These are phyloP conservation scores for Crotalus helleri DNA, from an alignment of 2,113 vertebrate genomes.

Conservation along the genomic window DNA sequence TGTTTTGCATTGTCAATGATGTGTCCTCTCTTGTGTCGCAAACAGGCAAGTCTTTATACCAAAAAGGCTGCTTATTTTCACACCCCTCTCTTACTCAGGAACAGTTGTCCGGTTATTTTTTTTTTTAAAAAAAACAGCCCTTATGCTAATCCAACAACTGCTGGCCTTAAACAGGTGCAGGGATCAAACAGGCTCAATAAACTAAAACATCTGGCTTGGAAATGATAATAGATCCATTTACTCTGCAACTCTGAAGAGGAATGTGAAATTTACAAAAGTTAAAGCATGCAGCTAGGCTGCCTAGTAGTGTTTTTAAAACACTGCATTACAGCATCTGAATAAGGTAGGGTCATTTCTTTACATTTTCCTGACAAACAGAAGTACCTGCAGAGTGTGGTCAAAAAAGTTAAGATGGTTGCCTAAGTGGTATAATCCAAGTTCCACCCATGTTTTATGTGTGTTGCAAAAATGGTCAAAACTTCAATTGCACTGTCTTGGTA, in stretches of 20 bases:
- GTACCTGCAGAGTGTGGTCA: background rate
- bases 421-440: background rate
- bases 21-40: constrained; percentile 71
- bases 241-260: constrained; percentile 64
- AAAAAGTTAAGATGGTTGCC: background rate
- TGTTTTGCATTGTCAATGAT: constrained; percentile 63
- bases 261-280: constrained; percentile 73
- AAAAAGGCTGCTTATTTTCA: constrained; percentile 78
- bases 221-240: constrained; percentile 79
- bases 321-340: constrained; percentile 22
- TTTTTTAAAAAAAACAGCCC: constrained; percentile 47
- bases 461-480: background rate
- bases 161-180: constrained; percentile 80
- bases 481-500: background rate
- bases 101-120: constrained; percentile 80
- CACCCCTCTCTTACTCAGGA: constrained; percentile 75
- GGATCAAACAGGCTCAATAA: constrained; percentile 81
- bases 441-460: background rate
- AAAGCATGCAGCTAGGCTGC: constrained; percentile 67
- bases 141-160: constrained; percentile 82
- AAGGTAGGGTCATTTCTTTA: background rate
- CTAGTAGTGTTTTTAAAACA: constrained; percentile 29
- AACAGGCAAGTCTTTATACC: constrained; percentile 81
- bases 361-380: background rate
- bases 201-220: constrained; percentile 81